Percentiles rank a stretch among this genome's conserved stretches.
These are phyloP conservation scores for Hyalella azteca DNA, from an alignment of 2,888 invertebrate genomes.

Conservation along the genomic window DNA sequence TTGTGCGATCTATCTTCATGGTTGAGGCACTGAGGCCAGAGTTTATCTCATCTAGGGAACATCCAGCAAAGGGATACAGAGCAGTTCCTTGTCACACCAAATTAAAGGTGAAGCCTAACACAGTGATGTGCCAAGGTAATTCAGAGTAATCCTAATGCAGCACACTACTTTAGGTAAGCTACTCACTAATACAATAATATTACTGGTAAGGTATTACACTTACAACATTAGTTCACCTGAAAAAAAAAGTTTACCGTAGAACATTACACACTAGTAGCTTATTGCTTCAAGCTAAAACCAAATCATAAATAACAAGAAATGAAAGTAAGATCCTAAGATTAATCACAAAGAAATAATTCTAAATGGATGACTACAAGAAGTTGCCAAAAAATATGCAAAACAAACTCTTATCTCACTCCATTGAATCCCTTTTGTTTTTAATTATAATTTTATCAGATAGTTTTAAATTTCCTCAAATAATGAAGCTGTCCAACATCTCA, in stretches of 20 bases:
- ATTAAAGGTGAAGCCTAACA: neutral
- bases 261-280: no score
- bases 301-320: neutral
- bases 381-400: neutral
- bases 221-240: constrained; percentile 1
- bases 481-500: no score
- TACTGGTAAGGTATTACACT: neutral
- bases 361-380: neutral
- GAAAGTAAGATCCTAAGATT: neutral
- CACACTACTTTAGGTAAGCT: neutral
- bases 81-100: neutral
- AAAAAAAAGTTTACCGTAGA: no score
- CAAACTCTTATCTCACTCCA: no score
- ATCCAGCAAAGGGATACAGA: neutral
- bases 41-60: constrained; percentile 3
- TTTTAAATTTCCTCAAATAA: no score
- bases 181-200: neutral
- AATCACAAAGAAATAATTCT: neutral
- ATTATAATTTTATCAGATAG: no score
- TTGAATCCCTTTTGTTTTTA: no score
- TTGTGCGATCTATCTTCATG: constrained; percentile 83
- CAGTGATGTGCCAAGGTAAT: neutral
- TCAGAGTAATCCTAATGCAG: neutral
- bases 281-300: no score
- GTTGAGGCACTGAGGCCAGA: constrained; percentile 18